Evolutionary conservation across 2,888 invertebrate species (phyloP), one percentile per base, ranked within the genome.

Genomic region (Corbicula japonica): DNA sequence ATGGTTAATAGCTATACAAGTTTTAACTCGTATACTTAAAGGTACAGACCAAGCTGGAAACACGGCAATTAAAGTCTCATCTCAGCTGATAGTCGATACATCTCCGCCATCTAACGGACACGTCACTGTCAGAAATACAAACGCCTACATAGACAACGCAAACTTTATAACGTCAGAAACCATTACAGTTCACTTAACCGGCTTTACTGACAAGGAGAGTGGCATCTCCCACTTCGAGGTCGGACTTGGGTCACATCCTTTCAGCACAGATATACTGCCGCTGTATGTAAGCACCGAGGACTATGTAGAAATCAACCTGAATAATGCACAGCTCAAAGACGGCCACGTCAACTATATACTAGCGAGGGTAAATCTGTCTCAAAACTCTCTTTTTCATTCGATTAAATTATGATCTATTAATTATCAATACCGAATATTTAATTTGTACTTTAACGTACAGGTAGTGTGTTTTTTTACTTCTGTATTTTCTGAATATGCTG

Each of bases 21-120:
- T 12, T 12, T 12, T 15, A 38, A 12, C 10, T 15, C 41, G 15
- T 8, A 8, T 35, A 1, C 44, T 30, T 48, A 61, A 26, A n/a
- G 69, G 69, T 62, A 46, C 44, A 4, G 75, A 75, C 32, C 62
- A 75, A 2, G 68, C 62, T n/a, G 75, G 69, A 26, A 34, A 52
- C 10, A 3, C 21, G 8, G 28, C 46, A 4, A 41, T 26, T 8
- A 26, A 44, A n/a, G 34, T 23, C n/a, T 68, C 68, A 26, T 21
- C 35, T 1, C 50, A 41, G 15, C 5, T 75, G 44, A 44, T 52
- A 12, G 46, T 62, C 2, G 75, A 75, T 23, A 41, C 69, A 15
- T 54, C 75, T 44, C 46, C 56, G 18, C 75, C 75, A 30, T 5
- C 6, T 4, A 1, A n/a, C 1, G 74, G 74, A 35, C 35, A n/a